Percentiles rank a stretch among this genome's conserved stretches.
phyloP scores from a whole-genome alignment of 1,140 invertebrate species.

The Asobara japonica region DNA sequence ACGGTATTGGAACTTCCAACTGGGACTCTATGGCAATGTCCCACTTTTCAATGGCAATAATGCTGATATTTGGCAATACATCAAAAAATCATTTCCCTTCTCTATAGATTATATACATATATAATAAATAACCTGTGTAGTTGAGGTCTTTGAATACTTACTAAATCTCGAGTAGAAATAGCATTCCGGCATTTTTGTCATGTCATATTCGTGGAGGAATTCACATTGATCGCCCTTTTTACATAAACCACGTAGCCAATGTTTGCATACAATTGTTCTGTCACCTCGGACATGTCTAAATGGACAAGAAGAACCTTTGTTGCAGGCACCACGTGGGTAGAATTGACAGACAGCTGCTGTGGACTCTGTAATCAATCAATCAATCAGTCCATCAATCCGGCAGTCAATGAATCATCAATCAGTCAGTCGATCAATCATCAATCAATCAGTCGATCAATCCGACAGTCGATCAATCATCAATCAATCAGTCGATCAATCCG shows the following conservation, averaged over 20 bases:
- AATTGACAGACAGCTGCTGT: conserved; percentile 96
- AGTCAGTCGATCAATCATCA: neutral
- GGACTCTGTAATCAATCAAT: conserved; percentile 79
- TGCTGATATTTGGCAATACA: no score
- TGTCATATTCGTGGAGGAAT: conserved; percentile 99
- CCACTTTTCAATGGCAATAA: no score
- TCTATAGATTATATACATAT: neutral
- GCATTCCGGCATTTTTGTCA: conserved; percentile 99
- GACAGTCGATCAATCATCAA: no score
- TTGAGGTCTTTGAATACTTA: conserved; percentile 59
- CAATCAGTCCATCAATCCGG: neutral
- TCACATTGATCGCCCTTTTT: conserved; percentile 99
- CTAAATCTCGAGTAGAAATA: conserved; percentile 98
- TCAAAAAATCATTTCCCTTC: no score
- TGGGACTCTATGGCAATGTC: no score
- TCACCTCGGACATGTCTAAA: conserved; percentile 97
- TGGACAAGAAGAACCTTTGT: conserved; percentile 91
- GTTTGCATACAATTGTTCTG: conserved; percentile 99
- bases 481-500: no score
- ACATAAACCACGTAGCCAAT: conserved; percentile 98
- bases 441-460: neutral
- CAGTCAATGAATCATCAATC: neutral
- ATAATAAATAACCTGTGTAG: neutral
- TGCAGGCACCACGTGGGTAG: conserved; percentile 82
- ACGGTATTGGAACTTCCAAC: no score